Evolutionary conservation across 2,888 invertebrate species (phyloP).

Genomic region (Artemia sinica): DNA sequence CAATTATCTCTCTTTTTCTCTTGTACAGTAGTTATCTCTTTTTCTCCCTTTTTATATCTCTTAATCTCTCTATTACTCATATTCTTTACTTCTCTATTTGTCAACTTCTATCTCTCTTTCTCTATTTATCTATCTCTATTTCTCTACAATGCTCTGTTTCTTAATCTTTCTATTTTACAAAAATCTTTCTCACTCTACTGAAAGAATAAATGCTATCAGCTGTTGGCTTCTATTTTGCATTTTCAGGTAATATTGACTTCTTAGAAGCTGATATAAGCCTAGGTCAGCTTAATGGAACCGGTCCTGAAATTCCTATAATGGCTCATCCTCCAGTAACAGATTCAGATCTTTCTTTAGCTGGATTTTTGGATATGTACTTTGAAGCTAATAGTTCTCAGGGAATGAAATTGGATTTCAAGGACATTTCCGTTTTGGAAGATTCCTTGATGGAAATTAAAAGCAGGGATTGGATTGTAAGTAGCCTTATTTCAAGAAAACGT

Average conservation of each 20-base stretch:
- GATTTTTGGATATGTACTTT: neutral
- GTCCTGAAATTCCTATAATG: conserved; percentile 1
- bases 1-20: too few relatives aligned
- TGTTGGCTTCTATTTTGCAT: neutral
- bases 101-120: too few relatives aligned
- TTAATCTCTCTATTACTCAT: too few relatives aligned
- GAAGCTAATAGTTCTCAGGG: neutral
- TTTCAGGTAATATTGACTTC: neutral
- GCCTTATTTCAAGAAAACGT: too few relatives aligned
- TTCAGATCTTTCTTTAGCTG: neutral
- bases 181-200: too few relatives aligned
- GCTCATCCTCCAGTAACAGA: neutral
- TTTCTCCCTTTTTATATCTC: too few relatives aligned
- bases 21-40: too few relatives aligned
- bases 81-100: too few relatives aligned
- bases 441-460: neutral
- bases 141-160: too few relatives aligned
- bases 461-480: conserved; percentile 4
- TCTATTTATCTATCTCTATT: too few relatives aligned
- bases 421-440: neutral
- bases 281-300: conserved; percentile 1
- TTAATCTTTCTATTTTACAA: too few relatives aligned
- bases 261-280: neutral
- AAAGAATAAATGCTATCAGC: too few relatives aligned
- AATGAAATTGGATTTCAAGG: neutral